Percentiles rank a stretch among this genome's conserved stretches.
phyloP scores from a whole-genome alignment of 2,113 vertebrate genomes.

The Tachycineta bicolor region DNA sequence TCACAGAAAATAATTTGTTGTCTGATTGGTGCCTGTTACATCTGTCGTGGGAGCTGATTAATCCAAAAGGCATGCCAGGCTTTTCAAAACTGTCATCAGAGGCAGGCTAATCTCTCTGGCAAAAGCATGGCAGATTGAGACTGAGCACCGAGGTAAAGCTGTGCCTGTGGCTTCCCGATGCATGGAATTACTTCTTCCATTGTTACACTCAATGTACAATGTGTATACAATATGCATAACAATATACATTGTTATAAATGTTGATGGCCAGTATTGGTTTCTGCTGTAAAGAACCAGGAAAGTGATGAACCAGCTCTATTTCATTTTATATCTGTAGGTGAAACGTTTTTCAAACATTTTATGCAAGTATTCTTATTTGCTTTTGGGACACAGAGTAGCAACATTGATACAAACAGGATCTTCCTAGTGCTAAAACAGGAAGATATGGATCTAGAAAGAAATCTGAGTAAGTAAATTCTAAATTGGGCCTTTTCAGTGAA shows the following conservation, averaged over 20 bases:
- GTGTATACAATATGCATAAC: no score
- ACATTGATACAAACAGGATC: background rate
- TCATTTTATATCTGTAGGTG: background rate
- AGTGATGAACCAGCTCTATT: background rate
- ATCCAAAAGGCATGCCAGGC: background rate
- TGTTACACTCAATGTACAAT: background rate
- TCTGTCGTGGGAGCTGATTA: background rate
- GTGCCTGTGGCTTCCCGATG: background rate
- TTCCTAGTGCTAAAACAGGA: background rate
- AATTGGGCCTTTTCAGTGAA: background rate
- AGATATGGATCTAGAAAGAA: background rate
- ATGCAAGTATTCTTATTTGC: background rate
- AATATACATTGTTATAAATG: no score
- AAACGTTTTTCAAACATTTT: background rate
- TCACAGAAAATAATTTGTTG: background rate
- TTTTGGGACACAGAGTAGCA: background rate
- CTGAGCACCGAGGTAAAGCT: background rate
- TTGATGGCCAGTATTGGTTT: background rate
- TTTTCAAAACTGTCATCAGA: background rate
- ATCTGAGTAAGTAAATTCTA: background rate
- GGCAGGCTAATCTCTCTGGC: background rate
- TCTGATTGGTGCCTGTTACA: background rate
- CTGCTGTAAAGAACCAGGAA: background rate
- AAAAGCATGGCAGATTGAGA: background rate
- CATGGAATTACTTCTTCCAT: background rate